phyloP scores from a whole-genome alignment of 2,797 vertebrate genomes.

The Notolabrus celidotus region DNA sequence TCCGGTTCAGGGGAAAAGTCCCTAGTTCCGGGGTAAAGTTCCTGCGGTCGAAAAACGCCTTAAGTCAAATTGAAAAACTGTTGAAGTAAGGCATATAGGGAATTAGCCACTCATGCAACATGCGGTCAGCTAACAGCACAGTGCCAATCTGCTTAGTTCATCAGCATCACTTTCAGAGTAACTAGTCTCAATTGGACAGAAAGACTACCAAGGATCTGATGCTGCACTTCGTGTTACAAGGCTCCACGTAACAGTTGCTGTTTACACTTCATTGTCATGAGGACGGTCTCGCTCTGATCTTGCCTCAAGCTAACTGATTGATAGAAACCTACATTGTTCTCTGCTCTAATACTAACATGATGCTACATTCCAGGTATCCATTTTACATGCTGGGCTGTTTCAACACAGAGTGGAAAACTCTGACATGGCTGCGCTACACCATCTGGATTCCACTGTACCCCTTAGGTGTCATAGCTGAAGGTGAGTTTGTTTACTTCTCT shows the following conservation, averaged over 20 bases:
- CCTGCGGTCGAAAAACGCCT: too few relatives aligned
- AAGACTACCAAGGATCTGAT: too few relatives aligned
- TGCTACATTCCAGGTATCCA: slow-evolving; percentile 88
- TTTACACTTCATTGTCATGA: background rate
- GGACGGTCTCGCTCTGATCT: background rate
- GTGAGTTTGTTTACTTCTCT: slow-evolving; percentile 74
- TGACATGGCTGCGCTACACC: slow-evolving; percentile 96
- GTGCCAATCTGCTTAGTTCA: too few relatives aligned
- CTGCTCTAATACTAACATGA: background rate
- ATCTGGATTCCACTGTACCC: slow-evolving; percentile 96
- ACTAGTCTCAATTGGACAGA: too few relatives aligned
- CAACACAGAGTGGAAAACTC: slow-evolving; percentile 92
- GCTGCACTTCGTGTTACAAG: background rate
- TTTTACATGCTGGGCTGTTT: slow-evolving; percentile 96
- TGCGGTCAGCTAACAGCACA: too few relatives aligned
- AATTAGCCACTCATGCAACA: too few relatives aligned
- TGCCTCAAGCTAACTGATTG: background rate
- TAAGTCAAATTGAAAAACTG: too few relatives aligned
- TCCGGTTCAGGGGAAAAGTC: too few relatives aligned
- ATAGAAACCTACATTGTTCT: background rate
- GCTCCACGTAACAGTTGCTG: background rate
- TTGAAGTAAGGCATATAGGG: too few relatives aligned
- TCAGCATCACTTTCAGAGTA: too few relatives aligned
- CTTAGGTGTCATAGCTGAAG: slow-evolving; percentile 93
- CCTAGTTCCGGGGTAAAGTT: too few relatives aligned